phyloP scores from a whole-genome alignment of 2,113 vertebrate genomes.

The Dipodomys stephensi region DNA sequence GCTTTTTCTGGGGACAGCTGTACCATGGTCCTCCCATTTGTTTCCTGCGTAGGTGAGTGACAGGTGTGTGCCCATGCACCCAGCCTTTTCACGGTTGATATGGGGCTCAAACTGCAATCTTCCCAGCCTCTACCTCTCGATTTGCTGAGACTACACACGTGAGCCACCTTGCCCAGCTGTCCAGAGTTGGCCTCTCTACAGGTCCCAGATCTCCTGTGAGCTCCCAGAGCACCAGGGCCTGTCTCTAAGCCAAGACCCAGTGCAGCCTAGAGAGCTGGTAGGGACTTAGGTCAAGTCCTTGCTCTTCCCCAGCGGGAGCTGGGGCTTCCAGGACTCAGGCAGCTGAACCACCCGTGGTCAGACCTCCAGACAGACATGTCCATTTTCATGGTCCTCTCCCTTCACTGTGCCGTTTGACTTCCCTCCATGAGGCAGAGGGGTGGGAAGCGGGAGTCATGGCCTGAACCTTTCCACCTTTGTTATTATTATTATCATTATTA shows the following conservation, averaged over 20 bases:
- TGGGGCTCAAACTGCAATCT: too few relatives aligned
- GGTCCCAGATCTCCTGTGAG: neutral
- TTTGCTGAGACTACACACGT: too few relatives aligned
- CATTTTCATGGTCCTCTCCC: neutral
- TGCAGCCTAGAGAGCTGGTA: accelerated
- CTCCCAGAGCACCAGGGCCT: accelerated
- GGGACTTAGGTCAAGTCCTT: accelerated
- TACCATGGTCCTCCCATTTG: too few relatives aligned
- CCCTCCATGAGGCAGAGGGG: too few relatives aligned
- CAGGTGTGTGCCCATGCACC: too few relatives aligned
- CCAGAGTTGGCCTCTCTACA: neutral
- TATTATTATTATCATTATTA: neutral
- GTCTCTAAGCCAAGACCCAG: neutral
- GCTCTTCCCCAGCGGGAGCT: neutral
- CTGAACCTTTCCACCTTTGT: neutral
- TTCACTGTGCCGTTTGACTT: neutral
- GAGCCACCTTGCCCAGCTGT: too few relatives aligned
- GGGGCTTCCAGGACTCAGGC: neutral
- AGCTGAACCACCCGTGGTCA: neutral
- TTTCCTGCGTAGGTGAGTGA: too few relatives aligned
- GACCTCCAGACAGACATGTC: neutral
- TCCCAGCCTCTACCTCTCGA: too few relatives aligned
- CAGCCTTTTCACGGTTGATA: too few relatives aligned
- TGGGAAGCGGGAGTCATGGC: neutral
- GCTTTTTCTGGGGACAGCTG: too few relatives aligned